Base-by-base conservation (phyloP, 2,113 vertebrate genomes). In the Megaleporinus macrocephalus region DNA sequence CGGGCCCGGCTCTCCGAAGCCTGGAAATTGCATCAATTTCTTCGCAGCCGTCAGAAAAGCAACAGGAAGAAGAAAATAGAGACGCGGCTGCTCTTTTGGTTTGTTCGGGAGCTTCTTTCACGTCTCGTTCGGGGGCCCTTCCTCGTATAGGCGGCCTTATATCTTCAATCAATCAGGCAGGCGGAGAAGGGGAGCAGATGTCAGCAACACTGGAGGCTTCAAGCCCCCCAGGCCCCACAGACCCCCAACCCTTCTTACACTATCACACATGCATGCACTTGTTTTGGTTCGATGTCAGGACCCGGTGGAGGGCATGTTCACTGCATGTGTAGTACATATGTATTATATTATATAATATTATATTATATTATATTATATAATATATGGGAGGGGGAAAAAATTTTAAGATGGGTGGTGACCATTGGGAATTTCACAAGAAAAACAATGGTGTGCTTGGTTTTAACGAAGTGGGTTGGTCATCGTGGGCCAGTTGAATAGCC, bases 181-280 rank as follows among this genome's bases (percentile, higher is more conserved):
- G 77, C 82, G 53, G 74, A 94, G 93, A 95, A 94, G 96, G 90
- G 91, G 89, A 94, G 92, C 95, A 95, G 94, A 95, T 95, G 93
- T 92, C 93, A 87, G 88, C 89, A 87, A 90, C 92, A 91, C 90
- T 88, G 87, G 84, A 85, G 86, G 83, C 20, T 91, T 73, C 85
- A 88, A 88, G 53, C 89, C 87, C 82, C 68, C 27, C 68, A 24
- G 36, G 49, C 49, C 49, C 49, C 68, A 55, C 71, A 36, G 76
- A 26, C 11, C 4, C 15, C 49, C 49, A 20, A 55, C 18, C 51
- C 51, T 20, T 2, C 16, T 55, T 55, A 36, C 59, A 24, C 26
- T 49, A 57, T 47, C 74, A 76, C 36, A 49, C 57, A 76, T 33
- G 27, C 24, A 63, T 26, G 62, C 59, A 66, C 59, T 73, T 73